A percentile compares a stretch with the other conserved stretches of the same genome.
These are phyloP conservation scores for Cydia splendana DNA, from an alignment of 1,140 invertebrate genomes.

Conservation along the genomic window DNA sequence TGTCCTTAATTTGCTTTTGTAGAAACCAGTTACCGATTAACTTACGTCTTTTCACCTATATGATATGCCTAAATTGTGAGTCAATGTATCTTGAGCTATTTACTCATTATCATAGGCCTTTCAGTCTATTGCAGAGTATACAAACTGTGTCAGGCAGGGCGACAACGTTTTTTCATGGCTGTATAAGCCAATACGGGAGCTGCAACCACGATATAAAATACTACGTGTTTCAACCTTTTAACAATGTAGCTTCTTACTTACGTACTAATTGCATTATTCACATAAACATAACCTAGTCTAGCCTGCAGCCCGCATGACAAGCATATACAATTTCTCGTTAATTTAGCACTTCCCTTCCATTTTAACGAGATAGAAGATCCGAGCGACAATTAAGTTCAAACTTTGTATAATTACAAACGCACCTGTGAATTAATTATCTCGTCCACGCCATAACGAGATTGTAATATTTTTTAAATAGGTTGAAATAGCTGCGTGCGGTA, in stretches of 20 bases:
- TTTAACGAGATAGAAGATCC: neutral
- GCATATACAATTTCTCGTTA: neutral
- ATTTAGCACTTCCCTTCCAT: neutral
- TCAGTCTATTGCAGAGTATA: no score
- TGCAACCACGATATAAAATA: no score
- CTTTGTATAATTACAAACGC: constrained; percentile 14
- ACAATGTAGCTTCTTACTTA: neutral
- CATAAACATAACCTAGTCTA: neutral
- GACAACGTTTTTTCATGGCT: no score
- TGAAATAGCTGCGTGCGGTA: neutral
- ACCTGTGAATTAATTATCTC: constrained; percentile 17
- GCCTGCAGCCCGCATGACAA: neutral
- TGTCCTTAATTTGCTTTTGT: no score
- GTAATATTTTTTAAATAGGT: neutral
- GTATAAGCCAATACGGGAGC: no score
- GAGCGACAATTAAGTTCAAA: neutral
- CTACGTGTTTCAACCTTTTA: neutral
- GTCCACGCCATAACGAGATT: constrained; percentile 1
- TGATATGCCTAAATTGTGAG: neutral
- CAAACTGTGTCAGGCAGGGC: no score
- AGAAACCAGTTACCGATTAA: neutral
- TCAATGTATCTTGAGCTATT: neutral
- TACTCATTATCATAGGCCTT: no score
- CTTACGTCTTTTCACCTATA: neutral
- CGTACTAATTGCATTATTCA: neutral